Percentiles rank a stretch among this genome's conserved stretches.
Conservation (phyloP, 30 jellyfish, hydroid and myxozoan species). For the Nemopilema nomurai region DNA sequence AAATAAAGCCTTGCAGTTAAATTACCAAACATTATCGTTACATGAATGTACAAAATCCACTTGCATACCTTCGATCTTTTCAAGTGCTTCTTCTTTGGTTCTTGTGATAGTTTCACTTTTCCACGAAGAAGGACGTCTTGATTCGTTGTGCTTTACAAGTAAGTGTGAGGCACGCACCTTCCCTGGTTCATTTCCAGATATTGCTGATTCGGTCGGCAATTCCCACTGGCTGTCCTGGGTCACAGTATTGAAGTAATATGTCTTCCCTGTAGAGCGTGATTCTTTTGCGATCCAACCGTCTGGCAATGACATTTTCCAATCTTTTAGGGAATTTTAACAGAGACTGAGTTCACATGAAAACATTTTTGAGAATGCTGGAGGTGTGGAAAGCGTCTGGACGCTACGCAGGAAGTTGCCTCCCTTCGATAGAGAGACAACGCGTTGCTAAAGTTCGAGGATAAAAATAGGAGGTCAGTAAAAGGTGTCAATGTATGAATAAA, state of each 20-base stretch:
- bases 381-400: not conserved
- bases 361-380: not conserved
- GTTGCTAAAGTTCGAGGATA: no score
- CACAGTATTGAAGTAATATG: conserved; percentile 74
- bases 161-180: conserved; percentile 89
- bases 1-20: no score
- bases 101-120: conserved; percentile 78
- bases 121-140: conserved; percentile 98
- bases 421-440: not conserved
- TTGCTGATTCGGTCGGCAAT: conserved; percentile 68
- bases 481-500: no score
- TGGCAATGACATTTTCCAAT: conserved; percentile 63
- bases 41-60: not conserved
- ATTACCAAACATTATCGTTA: no score
- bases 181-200: conserved; percentile 30
- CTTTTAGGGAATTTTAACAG: not conserved
- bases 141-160: conserved; percentile 88
- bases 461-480: no score
- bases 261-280: conserved; percentile 85
- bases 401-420: not conserved
- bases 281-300: conserved; percentile 88
- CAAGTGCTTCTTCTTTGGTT: conserved; percentile 89
- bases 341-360: not conserved
- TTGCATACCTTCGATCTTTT: conserved; percentile 65
- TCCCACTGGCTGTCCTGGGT: conserved; percentile 98